Evolutionary conservation across 2,888 invertebrate genomes (phyloP).

Genomic region (Synanthedon andrenaeformis): DNA sequence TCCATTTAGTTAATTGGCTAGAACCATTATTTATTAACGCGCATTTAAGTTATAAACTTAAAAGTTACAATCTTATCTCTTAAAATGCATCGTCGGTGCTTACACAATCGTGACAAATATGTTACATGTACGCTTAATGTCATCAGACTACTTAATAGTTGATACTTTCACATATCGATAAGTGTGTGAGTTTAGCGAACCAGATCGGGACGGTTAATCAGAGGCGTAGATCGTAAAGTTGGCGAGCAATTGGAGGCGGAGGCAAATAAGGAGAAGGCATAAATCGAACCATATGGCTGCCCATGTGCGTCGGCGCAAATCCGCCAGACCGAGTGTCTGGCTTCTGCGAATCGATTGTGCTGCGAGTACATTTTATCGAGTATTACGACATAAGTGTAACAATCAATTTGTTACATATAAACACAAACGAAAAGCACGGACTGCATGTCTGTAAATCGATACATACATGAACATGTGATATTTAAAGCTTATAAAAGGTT

Average conservation of each 20-base stretch:
- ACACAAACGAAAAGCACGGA: too few relatives aligned
- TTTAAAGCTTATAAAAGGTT: too few relatives aligned
- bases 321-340: slow-evolving; percentile 54
- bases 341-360: slow-evolving; percentile 31
- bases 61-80: background rate
- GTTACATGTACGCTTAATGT: background rate
- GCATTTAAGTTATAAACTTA: background rate
- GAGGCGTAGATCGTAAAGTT: background rate
- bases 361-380: slow-evolving; percentile 3
- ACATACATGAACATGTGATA: too few relatives aligned
- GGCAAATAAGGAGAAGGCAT: slow-evolving; percentile 21
- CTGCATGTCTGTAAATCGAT: too few relatives aligned
- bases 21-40: too few relatives aligned
- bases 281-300: slow-evolving; percentile 13
- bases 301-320: slow-evolving; percentile 11
- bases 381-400: too few relatives aligned
- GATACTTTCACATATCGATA: background rate
- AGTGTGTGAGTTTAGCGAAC: background rate
- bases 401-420: too few relatives aligned
- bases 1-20: background rate
- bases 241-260: slow-evolving; percentile 12
- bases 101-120: background rate
- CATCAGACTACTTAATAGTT: background rate
- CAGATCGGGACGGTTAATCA: background rate
- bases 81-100: background rate